These are phyloP conservation scores for Danaus plexippus DNA, from an alignment of 1,140 invertebrate species.

Conservation along the genomic window DNA sequence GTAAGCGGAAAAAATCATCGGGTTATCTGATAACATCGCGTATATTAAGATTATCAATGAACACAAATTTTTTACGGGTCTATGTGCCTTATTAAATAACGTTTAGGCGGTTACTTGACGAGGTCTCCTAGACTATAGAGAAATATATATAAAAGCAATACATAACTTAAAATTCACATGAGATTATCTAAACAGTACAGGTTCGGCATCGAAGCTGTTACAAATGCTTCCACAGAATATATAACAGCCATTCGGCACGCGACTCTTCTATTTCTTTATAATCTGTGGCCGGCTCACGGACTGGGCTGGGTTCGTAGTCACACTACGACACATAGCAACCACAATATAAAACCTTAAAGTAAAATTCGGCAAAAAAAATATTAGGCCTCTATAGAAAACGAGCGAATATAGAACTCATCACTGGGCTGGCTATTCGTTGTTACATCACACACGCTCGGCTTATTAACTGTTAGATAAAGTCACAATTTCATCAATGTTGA, in stretches of 20 bases:
- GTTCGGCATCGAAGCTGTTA: background rate
- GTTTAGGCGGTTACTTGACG: constrained; percentile 26
- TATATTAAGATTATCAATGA: constrained; percentile 20
- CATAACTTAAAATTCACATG: no score
- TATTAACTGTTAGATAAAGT: no score
- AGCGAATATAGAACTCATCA: no score
- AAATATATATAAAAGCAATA: no score
- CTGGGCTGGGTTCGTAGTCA: constrained; percentile 18
- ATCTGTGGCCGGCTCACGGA: constrained; percentile 18
- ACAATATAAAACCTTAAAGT: background rate
- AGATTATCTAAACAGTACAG: background rate
- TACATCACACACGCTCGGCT: no score
- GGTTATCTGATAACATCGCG: no score
- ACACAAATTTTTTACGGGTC: constrained; percentile 22
- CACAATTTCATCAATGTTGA: no score
- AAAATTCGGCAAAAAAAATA: background rate
- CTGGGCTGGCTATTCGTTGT: no score
- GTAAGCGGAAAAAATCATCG: background rate
- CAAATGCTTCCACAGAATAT: background rate
- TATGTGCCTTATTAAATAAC: constrained; percentile 24
- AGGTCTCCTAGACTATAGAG: background rate
- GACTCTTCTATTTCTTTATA: background rate
- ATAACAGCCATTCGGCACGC: constrained; percentile 1
- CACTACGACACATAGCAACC: constrained; percentile 5
- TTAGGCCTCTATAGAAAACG: constrained; percentile 9